Conservation (phyloP, 1,140 invertebrate species). For the Dendrolimus kikuchii region DNA sequence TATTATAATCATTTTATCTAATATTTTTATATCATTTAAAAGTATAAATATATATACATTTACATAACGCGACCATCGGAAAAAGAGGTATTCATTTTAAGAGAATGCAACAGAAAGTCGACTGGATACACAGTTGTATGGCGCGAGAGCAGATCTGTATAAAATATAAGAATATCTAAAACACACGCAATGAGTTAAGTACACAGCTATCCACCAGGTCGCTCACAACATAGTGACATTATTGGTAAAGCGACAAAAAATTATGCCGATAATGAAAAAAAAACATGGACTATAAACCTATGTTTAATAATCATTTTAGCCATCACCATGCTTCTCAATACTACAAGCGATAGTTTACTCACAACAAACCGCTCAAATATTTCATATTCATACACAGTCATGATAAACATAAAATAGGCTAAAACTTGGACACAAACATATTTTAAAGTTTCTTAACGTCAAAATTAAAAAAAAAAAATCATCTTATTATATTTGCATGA, state of each 20-base stretch:
- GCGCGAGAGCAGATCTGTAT: conserved; percentile 17
- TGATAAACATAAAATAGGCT: too few species aligned
- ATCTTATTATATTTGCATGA: too few species aligned
- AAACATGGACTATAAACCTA: conserved; percentile 42
- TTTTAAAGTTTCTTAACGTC: too few species aligned
- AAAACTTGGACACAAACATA: too few species aligned
- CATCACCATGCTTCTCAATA: conserved; percentile 58
- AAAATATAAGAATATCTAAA: conserved; percentile 34
- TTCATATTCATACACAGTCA: too few species aligned
- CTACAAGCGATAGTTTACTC: conserved; percentile 64
- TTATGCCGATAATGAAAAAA: conserved; percentile 42
- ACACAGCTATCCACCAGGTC: conserved; percentile 36
- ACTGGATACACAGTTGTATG: conserved; percentile 22
- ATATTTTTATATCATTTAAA: too few species aligned
- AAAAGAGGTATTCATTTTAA: too few species aligned
- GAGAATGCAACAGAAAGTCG: too few species aligned
- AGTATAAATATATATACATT: too few species aligned
- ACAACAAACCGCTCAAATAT: conserved; percentile 45
- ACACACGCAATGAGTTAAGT: conserved; percentile 26
- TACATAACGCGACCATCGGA: too few species aligned
- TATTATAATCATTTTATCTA: too few species aligned
- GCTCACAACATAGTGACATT: conserved; percentile 31
- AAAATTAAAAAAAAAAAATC: too few species aligned
- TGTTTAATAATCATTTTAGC: conserved; percentile 21
- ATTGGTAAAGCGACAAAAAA: conserved; percentile 49